These are phyloP conservation scores for Percopsis transmontana DNA, from an alignment of 2,113 vertebrate genomes.

Conservation along the genomic window DNA sequence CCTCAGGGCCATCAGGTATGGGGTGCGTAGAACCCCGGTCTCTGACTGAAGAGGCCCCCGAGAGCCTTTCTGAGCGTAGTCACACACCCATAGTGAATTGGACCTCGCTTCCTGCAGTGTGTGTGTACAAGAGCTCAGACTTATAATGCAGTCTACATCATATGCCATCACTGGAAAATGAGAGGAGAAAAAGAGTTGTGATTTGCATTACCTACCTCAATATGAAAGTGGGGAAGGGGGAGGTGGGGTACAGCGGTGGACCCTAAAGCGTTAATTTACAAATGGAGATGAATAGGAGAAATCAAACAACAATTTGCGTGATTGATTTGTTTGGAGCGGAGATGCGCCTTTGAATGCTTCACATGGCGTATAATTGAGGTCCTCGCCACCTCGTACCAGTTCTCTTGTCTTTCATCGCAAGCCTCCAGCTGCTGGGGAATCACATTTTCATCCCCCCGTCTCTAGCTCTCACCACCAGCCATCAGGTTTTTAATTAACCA, in stretches of 20 bases:
- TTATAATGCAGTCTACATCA: not conserved
- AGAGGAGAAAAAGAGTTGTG: not conserved
- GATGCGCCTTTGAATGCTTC: conserved; percentile 26
- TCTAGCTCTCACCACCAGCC: not conserved
- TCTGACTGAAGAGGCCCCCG: not conserved
- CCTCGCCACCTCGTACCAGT: conserved; percentile 10
- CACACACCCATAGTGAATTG: not conserved
- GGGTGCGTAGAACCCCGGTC: not conserved
- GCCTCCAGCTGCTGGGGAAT: conserved; percentile 29
- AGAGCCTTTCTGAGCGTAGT: not conserved
- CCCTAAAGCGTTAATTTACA: conserved; percentile 12
- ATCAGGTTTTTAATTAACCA: too few relatives aligned
- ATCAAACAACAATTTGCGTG: conserved; percentile 28
- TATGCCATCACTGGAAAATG: not conserved
- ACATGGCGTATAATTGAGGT: conserved; percentile 32
- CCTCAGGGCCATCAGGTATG: not conserved
- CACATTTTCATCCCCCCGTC: conserved; percentile 38
- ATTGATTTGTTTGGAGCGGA: conserved; percentile 15
- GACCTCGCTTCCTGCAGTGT: not conserved
- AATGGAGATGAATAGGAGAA: conserved; percentile 12
- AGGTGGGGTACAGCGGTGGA: not conserved
- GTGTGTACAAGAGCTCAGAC: not conserved
- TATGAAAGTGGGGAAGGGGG: not conserved
- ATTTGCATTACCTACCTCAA: not conserved
- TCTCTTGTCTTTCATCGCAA: conserved; percentile 7